Percentiles rank a stretch among this genome's conserved stretches.
Evolutionary conservation across 1,140 invertebrate genomes (phyloP).

Genomic region (Trachymyrmex septentrionalis): DNA sequence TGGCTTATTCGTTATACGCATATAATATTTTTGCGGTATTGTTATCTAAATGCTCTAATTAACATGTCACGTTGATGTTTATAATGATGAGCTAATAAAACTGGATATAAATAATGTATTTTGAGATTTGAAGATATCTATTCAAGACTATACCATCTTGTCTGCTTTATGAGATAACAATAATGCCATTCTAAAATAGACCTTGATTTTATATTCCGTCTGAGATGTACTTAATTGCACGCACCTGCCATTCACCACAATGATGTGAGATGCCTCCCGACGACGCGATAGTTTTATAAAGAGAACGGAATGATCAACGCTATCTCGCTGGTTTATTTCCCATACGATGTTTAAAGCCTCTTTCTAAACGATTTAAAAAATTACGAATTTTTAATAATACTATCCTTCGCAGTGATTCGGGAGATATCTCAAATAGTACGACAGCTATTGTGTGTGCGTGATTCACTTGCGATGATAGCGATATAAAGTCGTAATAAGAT

Average conservation of each 20-base stretch:
- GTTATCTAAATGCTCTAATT: neutral
- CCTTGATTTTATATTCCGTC: conserved; percentile 37
- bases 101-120: neutral
- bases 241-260: conserved; percentile 20
- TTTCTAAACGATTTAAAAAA: conserved; percentile 2
- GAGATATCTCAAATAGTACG: neutral
- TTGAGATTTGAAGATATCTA: neutral
- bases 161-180: conserved; percentile 29
- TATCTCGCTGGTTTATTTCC: conserved; percentile 30
- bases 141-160: neutral
- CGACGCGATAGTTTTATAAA: conserved; percentile 36
- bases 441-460: neutral
- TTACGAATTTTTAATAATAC: conserved; percentile 10
- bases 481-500: conserved; percentile 20
- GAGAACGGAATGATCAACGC: neutral
- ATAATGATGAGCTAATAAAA: neutral
- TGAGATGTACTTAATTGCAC: conserved; percentile 31
- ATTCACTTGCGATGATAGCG: neutral
- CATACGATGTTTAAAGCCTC: neutral
- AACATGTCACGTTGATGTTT: neutral
- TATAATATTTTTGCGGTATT: neutral
- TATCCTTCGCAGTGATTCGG: neutral
- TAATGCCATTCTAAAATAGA: conserved; percentile 25
- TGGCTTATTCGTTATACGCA: neutral
- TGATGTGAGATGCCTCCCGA: neutral